Evolutionary conservation across 1,140 invertebrate genomes (phyloP), one percentile per base, ranked within the genome.

Genomic region (Leptinotarsa lineolata): DNA sequence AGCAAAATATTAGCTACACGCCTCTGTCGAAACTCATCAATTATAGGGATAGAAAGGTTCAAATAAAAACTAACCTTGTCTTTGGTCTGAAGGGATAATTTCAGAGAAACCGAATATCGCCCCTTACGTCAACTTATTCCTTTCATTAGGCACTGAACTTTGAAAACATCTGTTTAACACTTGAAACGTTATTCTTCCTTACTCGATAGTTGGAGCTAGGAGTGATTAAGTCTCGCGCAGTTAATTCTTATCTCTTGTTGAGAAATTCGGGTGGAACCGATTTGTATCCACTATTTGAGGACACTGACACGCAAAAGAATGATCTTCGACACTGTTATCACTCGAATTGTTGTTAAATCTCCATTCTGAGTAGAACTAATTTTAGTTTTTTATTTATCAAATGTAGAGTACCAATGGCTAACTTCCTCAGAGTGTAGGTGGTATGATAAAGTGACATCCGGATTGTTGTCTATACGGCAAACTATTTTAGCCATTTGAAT

Each of bases 391-490:
- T 67, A 68, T 75, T 64, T 73, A 60, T 54, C 58, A 70, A 74
- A 74, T 70, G 46, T 69, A 66, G 64, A 63, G 69, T 61, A 79
- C 73, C 72, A 74, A 76, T 69, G 74, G 70, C 70, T 74, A 73
- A 77, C 77, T 75, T 77, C 67, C 73, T 74, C 58, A 61, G 60
- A 64, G 70, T 54, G 78, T 79, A 66, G 78, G 78, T 73, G 74
- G 21, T 22, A n/a, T 39, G 76, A 79, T 79, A 78, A 79, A 72
- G 72, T 73, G 69, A 68, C 76, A 79, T 79, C 78, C 78, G 78
- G 74, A 77, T 72, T 44, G 64, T 66, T 66, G 15, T 39, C 39
- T 39, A 66, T 39, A 22, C 39, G 39, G 58, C n/a, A 64, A 24
- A 66, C 15, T 8, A 39, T 66, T 66, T 44, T 66, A 39, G 64